A percentile compares a stretch with the other conserved stretches of the same genome.
These are phyloP conservation scores for Acarapis woodi DNA, from an alignment of 1,140 invertebrate species.

Conservation along the genomic window DNA sequence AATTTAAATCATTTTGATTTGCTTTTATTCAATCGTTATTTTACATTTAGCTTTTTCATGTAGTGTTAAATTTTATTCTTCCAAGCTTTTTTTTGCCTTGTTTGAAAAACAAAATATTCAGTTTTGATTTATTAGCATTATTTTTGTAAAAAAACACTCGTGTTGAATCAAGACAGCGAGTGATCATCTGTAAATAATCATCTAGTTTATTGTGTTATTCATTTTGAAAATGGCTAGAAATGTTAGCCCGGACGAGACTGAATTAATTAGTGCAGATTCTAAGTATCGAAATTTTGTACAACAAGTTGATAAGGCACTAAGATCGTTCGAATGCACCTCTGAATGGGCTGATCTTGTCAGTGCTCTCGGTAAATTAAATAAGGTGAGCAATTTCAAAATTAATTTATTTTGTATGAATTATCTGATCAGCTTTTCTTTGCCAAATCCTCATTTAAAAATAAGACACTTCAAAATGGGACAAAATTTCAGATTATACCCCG, in stretches of 20 bases:
- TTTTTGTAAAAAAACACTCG: neutral
- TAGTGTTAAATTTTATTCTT: too few species aligned
- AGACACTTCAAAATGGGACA: constrained; percentile 37
- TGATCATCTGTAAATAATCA: neutral
- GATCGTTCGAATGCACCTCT: constrained; percentile 70
- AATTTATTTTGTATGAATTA: neutral
- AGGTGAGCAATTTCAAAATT: constrained; percentile 26
- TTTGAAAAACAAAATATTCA: too few species aligned
- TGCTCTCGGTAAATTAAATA: constrained; percentile 65
- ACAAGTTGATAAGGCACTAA: constrained; percentile 58
- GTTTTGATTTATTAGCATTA: too few species aligned
- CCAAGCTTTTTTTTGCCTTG: too few species aligned
- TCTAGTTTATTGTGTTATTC: neutral
- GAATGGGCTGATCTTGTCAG: constrained; percentile 88
- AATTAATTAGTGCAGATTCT: constrained; percentile 20
- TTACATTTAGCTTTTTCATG: too few species aligned
- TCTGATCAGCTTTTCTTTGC: neutral
- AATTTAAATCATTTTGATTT: too few species aligned
- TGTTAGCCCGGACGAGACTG: neutral
- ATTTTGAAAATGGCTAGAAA: neutral
- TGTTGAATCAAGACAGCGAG: neutral
- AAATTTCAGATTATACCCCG: constrained; percentile 70
- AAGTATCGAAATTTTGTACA: constrained; percentile 47
- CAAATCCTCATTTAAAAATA: neutral
- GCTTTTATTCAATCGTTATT: too few species aligned